Evolutionary conservation across 53 echinoderm and acorn worm species (phyloP).

Genomic region (Holothuria leucospilota): DNA sequence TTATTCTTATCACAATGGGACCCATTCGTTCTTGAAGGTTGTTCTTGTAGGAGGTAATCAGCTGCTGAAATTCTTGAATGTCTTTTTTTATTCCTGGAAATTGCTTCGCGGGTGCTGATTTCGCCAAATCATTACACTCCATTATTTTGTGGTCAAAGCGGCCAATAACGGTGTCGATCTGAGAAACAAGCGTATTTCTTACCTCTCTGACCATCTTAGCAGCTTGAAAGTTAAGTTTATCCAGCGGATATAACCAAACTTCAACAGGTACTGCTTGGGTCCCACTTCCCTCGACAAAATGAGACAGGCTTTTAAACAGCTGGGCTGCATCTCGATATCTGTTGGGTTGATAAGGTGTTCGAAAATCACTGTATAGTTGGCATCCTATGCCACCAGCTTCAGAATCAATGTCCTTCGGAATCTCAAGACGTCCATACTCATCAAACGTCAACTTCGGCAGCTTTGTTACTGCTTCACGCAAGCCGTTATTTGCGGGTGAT

Average conservation of each 20-base stretch:
- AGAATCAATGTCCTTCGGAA: background rate
- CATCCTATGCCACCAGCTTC: slow-evolving; percentile 4
- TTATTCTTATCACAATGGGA: slow-evolving; percentile 28
- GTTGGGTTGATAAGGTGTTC: slow-evolving; percentile 32
- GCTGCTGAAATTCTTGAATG: slow-evolving; percentile 28
- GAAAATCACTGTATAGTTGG: slow-evolving; percentile 63
- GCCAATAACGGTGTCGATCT: slow-evolving; percentile 42
- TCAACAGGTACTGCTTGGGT: slow-evolving; percentile 58
- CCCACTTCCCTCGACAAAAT: slow-evolving; percentile 53
- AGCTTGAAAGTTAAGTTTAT: slow-evolving; percentile 51
- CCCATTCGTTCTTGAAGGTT: slow-evolving; percentile 47
- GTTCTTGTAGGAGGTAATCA: slow-evolving; percentile 27
- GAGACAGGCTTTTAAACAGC: slow-evolving; percentile 51
- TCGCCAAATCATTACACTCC: slow-evolving; percentile 55
- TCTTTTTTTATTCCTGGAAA: slow-evolving; percentile 57
- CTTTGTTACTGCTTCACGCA: background rate
- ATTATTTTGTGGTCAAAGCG: slow-evolving; percentile 46
- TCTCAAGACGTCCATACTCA: background rate
- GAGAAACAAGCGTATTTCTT: slow-evolving; percentile 40
- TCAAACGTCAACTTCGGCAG: background rate
- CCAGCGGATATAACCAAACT: slow-evolving; percentile 56
- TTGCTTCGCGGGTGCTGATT: background rate
- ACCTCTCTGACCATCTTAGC: slow-evolving; percentile 54
- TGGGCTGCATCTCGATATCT: slow-evolving; percentile 51
- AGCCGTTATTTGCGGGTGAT: background rate